phyloP scores from a whole-genome alignment of 1,140 invertebrate genomes.

The Charaxes varanes region DNA sequence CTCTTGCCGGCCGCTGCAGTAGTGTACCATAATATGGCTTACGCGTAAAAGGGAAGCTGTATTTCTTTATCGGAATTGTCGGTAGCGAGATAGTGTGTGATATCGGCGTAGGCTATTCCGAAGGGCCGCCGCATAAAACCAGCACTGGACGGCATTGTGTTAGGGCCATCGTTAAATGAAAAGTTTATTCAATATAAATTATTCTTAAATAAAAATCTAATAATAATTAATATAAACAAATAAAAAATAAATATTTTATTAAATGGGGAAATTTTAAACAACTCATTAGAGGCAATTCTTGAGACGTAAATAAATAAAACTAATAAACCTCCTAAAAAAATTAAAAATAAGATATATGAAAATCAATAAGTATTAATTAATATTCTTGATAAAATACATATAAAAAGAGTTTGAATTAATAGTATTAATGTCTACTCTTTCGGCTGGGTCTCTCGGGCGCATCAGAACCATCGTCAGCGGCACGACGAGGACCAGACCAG shows the following conservation, averaged over 20 bases:
- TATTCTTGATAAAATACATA: constrained; percentile 47
- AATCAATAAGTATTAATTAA: constrained; percentile 62
- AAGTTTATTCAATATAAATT: constrained; percentile 33
- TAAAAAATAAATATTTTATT: constrained; percentile 32
- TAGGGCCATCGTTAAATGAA: constrained; percentile 23
- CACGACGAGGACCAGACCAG: no score
- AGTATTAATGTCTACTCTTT: no score
- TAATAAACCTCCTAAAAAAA: no score
- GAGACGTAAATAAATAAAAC: constrained; percentile 76
- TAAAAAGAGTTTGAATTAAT: no score
- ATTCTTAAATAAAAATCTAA: constrained; percentile 29
- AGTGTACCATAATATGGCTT: no score
- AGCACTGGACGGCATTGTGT: constrained; percentile 5
- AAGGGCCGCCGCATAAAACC: constrained; percentile 86
- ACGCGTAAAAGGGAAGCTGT: constrained; percentile 90
- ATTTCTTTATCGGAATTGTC: constrained; percentile 85
- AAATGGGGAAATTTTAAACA: constrained; percentile 57
- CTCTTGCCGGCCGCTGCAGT: no score
- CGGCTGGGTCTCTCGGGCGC: no score
- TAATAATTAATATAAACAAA: constrained; percentile 15
- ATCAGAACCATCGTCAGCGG: no score
- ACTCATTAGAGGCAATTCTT: constrained; percentile 74
- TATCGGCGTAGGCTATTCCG: constrained; percentile 91
- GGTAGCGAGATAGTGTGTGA: constrained; percentile 85
- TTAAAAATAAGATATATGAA: constrained; percentile 72